Conservation (phyloP, 2,888 invertebrate genomes). For the Syrista parreyssii region DNA sequence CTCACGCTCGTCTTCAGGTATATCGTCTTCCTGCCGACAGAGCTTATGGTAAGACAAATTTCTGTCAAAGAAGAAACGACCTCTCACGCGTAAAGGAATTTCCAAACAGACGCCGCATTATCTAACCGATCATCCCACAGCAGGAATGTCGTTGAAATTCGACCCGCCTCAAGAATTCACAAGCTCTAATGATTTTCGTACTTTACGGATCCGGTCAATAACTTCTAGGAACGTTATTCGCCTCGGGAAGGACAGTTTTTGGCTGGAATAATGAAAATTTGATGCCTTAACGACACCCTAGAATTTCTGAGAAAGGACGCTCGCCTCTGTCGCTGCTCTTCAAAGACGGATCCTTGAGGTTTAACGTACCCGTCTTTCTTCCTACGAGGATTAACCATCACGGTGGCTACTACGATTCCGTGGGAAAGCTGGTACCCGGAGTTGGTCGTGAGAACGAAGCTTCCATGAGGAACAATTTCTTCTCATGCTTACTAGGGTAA, state of each 20-base stretch:
- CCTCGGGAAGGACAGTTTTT: too few relatives aligned
- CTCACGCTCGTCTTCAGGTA: conserved; percentile 46
- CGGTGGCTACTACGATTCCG: conserved; percentile 23
- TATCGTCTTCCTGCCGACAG: not conserved
- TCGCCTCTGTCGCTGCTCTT: too few relatives aligned
- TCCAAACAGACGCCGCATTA: not conserved
- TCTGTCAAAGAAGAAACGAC: not conserved
- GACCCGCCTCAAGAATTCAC: not conserved
- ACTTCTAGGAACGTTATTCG: too few relatives aligned
- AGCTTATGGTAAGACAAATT: not conserved
- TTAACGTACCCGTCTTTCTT: conserved; percentile 12
- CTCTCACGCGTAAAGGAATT: not conserved
- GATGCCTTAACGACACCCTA: too few relatives aligned
- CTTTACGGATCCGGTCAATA: too few relatives aligned
- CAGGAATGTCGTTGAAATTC: not conserved
- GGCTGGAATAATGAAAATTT: too few relatives aligned
- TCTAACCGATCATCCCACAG: too few relatives aligned
- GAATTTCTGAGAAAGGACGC: too few relatives aligned
- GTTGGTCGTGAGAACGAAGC: conserved; percentile 35
- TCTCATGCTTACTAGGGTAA: conserved; percentile 61
- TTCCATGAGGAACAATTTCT: conserved; percentile 43
- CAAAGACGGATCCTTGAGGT: too few relatives aligned
- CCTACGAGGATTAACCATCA: conserved; percentile 26
- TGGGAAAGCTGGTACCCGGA: conserved; percentile 28
- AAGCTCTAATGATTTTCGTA: too few relatives aligned